phyloP scores from a whole-genome alignment of 2,113 vertebrate genomes.

The Lophius piscatorius region DNA sequence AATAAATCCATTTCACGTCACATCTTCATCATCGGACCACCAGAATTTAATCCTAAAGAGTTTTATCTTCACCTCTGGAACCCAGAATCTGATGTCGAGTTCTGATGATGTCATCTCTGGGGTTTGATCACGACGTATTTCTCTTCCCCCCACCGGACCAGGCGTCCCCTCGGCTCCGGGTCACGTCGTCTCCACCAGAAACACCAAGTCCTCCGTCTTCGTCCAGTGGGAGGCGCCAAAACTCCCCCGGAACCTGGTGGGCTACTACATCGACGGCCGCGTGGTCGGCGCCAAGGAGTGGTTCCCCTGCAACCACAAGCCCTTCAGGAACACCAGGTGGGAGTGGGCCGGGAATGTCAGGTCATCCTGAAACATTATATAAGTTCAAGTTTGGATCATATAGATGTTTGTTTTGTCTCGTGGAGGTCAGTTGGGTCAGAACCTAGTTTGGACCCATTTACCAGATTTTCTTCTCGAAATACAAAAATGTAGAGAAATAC shows the following conservation, averaged over 20 bases:
- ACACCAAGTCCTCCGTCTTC: constrained; percentile 92
- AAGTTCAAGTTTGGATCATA: too few relatives aligned
- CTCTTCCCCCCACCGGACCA: constrained; percentile 32
- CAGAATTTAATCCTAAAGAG: too few relatives aligned
- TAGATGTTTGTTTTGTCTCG: too few relatives aligned
- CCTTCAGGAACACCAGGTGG: constrained; percentile 89
- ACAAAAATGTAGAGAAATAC: too few relatives aligned
- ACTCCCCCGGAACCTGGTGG: constrained; percentile 85
- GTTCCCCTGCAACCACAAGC: constrained; percentile 94
- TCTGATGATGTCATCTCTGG: background rate
- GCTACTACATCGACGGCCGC: constrained; percentile 93
- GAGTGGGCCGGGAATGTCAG: background rate
- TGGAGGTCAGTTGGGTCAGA: too few relatives aligned
- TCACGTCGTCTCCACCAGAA: constrained; percentile 85
- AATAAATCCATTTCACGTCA: too few relatives aligned
- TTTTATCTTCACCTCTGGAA: too few relatives aligned
- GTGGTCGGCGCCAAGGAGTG: constrained; percentile 86
- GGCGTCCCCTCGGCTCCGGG: constrained; percentile 89
- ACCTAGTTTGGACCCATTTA: too few relatives aligned
- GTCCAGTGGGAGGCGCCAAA: constrained; percentile 92
- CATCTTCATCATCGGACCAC: too few relatives aligned
- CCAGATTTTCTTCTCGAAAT: too few relatives aligned
- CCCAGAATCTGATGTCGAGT: background rate
- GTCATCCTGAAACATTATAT: too few relatives aligned
- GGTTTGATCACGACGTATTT: background rate